Percentiles rank a stretch among this genome's conserved stretches.
These are phyloP conservation scores for Phocoena sinus DNA, from an alignment of 2,113 vertebrate genomes.

Conservation along the genomic window DNA sequence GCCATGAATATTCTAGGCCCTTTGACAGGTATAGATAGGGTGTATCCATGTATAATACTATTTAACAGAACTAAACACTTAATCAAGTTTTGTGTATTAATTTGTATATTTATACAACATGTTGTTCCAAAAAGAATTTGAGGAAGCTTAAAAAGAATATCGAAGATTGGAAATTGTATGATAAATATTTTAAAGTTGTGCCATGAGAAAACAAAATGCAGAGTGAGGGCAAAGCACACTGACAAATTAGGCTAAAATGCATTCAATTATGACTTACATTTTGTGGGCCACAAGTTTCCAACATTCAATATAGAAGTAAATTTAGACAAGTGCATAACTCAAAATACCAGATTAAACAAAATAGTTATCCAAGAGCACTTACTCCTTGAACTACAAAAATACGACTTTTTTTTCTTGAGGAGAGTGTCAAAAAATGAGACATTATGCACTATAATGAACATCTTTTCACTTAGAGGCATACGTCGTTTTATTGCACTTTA, in stretches of 20 bases:
- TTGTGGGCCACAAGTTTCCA: background rate
- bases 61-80: background rate
- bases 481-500: too few relatives aligned
- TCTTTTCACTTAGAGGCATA: background rate
- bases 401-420: background rate
- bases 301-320: background rate
- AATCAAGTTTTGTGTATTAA: background rate
- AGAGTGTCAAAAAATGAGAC: background rate
- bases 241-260: background rate
- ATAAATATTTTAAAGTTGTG: background rate
- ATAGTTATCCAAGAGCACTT: background rate
- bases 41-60: background rate
- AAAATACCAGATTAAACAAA: background rate
- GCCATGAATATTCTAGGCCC: background rate
- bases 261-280: background rate
- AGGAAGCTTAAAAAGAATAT: background rate
- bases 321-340: background rate
- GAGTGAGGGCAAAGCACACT: background rate
- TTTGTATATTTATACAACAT: background rate
- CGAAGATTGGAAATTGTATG: background rate
- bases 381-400: background rate
- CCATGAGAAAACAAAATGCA: background rate
- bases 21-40: background rate
- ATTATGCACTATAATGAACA: background rate
- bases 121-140: background rate